Conservation (phyloP, 1,140 invertebrate genomes). For the Eurosta solidaginis region DNA sequence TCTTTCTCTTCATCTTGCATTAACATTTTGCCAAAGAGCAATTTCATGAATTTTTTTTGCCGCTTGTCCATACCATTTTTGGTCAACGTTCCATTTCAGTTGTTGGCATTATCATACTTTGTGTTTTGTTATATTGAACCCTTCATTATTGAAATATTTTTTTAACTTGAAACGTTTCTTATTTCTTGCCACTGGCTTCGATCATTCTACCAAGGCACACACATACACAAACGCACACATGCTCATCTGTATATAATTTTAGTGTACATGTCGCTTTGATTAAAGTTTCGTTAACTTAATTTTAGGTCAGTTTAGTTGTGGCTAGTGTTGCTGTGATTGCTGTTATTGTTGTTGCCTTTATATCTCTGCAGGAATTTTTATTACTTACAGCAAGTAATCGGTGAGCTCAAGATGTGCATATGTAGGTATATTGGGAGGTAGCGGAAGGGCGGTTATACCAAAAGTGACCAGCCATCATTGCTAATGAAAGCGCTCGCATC, state of each 20-base stretch:
- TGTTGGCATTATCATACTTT: no score
- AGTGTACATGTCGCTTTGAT: background rate
- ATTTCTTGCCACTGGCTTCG: no score
- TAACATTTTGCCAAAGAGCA: no score
- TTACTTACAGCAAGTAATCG: background rate
- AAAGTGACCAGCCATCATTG: background rate
- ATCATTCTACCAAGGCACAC: background rate
- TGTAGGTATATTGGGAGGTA: background rate
- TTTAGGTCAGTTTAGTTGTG: background rate
- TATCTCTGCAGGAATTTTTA: slow-evolving; percentile 16
- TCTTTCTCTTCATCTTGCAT: no score
- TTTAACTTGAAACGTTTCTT: no score
- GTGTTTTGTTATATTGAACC: no score
- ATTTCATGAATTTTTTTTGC: no score
- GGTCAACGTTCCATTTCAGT: no score
- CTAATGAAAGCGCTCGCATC: background rate
- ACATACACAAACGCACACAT: background rate
- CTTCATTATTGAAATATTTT: no score
- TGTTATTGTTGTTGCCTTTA: background rate
- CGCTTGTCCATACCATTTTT: no score
- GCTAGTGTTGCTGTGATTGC: no score
- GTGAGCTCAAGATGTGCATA: background rate
- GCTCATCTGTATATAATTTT: background rate
- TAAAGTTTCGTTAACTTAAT: slow-evolving; percentile 9
- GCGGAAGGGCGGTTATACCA: background rate